These are phyloP conservation scores for Malaclemys terrapin DNA, from an alignment of 2,113 vertebrate species.

Conservation along the genomic window DNA sequence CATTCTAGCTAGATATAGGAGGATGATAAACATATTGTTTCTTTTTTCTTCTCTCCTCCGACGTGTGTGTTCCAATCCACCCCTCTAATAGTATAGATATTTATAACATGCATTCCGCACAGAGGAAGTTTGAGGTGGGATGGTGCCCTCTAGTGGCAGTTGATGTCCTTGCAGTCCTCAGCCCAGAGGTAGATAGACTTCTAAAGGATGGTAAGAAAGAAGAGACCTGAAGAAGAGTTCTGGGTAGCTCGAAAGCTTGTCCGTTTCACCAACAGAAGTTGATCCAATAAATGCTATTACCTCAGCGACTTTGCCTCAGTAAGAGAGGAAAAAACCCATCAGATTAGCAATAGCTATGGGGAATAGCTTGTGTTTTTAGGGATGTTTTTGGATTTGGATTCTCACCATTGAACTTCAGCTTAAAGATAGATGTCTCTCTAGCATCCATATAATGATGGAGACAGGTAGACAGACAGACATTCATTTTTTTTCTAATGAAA, in stretches of 20 bases:
- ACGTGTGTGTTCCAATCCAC: constrained; percentile 59
- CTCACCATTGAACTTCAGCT: not conserved
- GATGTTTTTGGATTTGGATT: not conserved
- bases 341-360: not conserved
- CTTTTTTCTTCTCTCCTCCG: constrained; percentile 28
- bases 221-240: not conserved
- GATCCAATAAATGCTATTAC: not conserved
- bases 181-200: not conserved
- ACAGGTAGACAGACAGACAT: not conserved
- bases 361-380: not conserved
- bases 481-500: not conserved
- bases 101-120: not conserved
- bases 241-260: not conserved
- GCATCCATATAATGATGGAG: not conserved
- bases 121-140: constrained; percentile 67
- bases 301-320: accelerated
- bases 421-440: not conserved
- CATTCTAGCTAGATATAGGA: constrained; percentile 28
- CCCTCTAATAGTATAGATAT: constrained; percentile 36
- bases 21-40: constrained; percentile 47
- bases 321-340: accelerated
- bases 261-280: not conserved
- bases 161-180: constrained; percentile 23
- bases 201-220: not conserved
- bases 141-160: constrained; percentile 79